phyloP scores from a whole-genome alignment of 2,888 invertebrate genomes.

The Mallateleia sp. region DNA sequence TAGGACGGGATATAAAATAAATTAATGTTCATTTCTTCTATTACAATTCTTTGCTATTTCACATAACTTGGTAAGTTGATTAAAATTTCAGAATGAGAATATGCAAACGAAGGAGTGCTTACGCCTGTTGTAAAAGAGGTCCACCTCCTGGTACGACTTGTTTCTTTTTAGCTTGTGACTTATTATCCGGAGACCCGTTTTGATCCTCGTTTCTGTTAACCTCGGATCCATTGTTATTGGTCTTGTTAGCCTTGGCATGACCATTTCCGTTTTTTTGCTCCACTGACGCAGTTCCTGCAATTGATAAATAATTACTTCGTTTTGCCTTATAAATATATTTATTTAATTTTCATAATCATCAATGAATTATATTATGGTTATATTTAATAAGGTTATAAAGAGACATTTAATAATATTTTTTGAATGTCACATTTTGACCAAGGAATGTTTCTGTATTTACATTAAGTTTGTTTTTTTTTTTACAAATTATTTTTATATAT shows the following conservation, averaged over 20 bases:
- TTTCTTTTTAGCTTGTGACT: slow-evolving; percentile 87
- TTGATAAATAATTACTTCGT: slow-evolving; percentile 31
- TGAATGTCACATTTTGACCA: too few relatives aligned
- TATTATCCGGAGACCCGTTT: slow-evolving; percentile 86
- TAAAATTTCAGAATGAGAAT: slow-evolving; percentile 14
- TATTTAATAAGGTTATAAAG: too few relatives aligned
- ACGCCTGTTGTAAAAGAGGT: slow-evolving; percentile 91
- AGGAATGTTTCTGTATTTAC: too few relatives aligned
- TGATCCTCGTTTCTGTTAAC: slow-evolving; percentile 88
- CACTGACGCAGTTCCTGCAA: slow-evolving; percentile 87
- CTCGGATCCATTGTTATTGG: slow-evolving; percentile 88
- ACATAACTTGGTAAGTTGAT: not conserved
- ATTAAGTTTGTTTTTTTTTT: too few relatives aligned
- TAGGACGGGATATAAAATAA: too few relatives aligned
- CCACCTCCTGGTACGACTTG: slow-evolving; percentile 89
- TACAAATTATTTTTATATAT: too few relatives aligned
- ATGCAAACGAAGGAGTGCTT: slow-evolving; percentile 83
- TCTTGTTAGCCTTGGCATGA: slow-evolving; percentile 86
- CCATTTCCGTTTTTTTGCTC: slow-evolving; percentile 88
- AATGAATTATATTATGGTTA: too few relatives aligned
- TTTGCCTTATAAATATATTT: slow-evolving; percentile 33
- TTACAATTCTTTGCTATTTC: not conserved
- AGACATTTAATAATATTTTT: too few relatives aligned
- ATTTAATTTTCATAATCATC: too few relatives aligned
- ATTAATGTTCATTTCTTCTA: too few relatives aligned